These are phyloP conservation scores for Eupithecia vulgata DNA, from an alignment of 2,888 invertebrate species.

Conservation along the genomic window DNA sequence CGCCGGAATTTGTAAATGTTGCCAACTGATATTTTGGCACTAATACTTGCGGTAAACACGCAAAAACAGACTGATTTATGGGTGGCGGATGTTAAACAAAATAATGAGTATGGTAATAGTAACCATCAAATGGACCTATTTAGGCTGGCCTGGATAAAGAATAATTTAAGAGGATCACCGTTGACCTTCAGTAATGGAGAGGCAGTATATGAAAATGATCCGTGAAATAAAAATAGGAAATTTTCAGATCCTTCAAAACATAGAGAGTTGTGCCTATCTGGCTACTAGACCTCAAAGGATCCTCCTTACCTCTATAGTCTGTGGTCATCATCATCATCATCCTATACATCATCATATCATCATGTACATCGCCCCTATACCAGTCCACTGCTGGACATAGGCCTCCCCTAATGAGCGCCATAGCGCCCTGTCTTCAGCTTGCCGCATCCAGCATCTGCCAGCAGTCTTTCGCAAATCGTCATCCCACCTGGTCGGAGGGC, in stretches of 20 bases:
- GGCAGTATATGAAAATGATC: too few relatives aligned
- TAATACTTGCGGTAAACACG: background rate
- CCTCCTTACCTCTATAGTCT: too few relatives aligned
- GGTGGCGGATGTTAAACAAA: background rate
- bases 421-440: too few relatives aligned
- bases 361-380: too few relatives aligned
- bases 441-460: too few relatives aligned
- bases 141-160: background rate
- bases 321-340: too few relatives aligned
- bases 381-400: too few relatives aligned
- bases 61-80: background rate
- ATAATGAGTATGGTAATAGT: too few relatives aligned
- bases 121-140: background rate
- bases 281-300: background rate
- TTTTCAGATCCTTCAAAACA: background rate
- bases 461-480: too few relatives aligned
- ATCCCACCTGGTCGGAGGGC: too few relatives aligned
- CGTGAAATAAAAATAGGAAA: background rate
- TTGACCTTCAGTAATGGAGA: background rate
- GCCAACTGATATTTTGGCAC: slow-evolving; percentile 31
- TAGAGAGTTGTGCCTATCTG: background rate
- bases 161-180: background rate
- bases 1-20: slow-evolving; percentile 51
- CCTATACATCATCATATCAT: too few relatives aligned
- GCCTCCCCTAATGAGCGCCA: too few relatives aligned